Evolutionary conservation across 2,113 vertebrate species (phyloP), one percentile per base, ranked within the genome.

Genomic region (Macroglossus sobrinus): DNA sequence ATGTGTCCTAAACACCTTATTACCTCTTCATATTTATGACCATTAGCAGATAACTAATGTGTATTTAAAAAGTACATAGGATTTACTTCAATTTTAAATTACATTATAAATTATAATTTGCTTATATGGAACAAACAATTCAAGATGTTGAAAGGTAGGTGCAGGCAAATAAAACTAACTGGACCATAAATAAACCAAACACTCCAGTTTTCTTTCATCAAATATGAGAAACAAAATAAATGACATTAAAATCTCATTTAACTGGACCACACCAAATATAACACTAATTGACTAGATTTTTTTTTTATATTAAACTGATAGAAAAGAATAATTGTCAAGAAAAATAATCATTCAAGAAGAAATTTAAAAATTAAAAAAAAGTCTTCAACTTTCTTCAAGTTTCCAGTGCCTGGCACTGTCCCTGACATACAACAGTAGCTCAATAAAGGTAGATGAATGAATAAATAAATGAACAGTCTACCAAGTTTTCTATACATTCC

Each of bases 191-290:
- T 63, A 66, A 92, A 87, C 59, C 35, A 82, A 16, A 71, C 16
- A 47, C 80, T 50, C 21, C 28, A 75, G 61, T 87, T 75, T 95
- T 75, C 45, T 95, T 84, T 84, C 47, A 94, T 61, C 85, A 89
- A 90, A 47, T 30, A 88, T 35, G 9, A 90, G 8, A 85, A 92
- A 69, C 19, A 94, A 91, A 91, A 82, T 45, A 76, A 61, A 85
- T 93, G 35, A 86, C 43, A 71, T 84, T 94, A 94, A 90, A 79
- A 87, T 97, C 43, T 94, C 78, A 72, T 64, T 79, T 69, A 95
- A 94, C 28, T 81, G 38, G 47, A 89, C 59, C 79, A 87, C 10
- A 82, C 45, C 9, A 38, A 92, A 85, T 1, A 63, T 26, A 92
- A 81, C 14, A 38, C 30, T 91, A 85, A 63, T 16, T 93, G 55